Evolutionary conservation across 2,797 vertebrate species (phyloP), one percentile per base, ranked within the genome.

Genomic region (Chiloscyllium punctatum): DNA sequence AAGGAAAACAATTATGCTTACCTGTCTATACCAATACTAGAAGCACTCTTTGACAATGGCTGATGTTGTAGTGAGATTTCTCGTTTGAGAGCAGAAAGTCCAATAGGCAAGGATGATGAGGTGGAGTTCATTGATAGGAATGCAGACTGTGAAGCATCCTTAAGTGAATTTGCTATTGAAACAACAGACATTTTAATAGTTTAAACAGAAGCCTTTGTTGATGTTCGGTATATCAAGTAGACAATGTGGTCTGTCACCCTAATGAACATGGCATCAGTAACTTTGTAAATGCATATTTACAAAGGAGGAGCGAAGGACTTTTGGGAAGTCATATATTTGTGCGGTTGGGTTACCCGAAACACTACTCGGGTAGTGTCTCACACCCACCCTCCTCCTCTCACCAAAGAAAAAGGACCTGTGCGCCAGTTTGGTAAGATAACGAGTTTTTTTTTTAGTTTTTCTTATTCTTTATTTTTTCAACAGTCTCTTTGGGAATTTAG

Each of bases 131-230:
- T 84, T 18, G 96, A 72, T 53, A 96, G 97, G 53, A 96, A 97
- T 62, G 97, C 95, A 0, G 97, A 96, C 86, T 97, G 97, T 3
- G 97, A 96, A 95, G 96, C 95, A 3, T 99, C 99, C 96, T 98
- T 98, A 87, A 98, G 97, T 3, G 98, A 98, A 96, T 98, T 98
- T 97, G 98, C 99, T 99, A 96, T 94, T 96, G 97, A 96, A 96
- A 95, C 97, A 96, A 94, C 37, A 74, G 68, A 94, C 30, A 94
- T 51, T 74, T 74, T 94, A 51, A 71, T 72, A n/a, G 48, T 53
- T 95, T 74, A 95, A 91, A 84, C 82, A 48, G 82, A 23, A 48
- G 21, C 25, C 82, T 48, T 6, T 21, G 79, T 18, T 21, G 42
- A 91, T 8, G n/a, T 23, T 42, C 7, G 42, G 90, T 37, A 42